Base-by-base conservation (phyloP, 2,113 vertebrate species). In the Caranx ignobilis region DNA sequence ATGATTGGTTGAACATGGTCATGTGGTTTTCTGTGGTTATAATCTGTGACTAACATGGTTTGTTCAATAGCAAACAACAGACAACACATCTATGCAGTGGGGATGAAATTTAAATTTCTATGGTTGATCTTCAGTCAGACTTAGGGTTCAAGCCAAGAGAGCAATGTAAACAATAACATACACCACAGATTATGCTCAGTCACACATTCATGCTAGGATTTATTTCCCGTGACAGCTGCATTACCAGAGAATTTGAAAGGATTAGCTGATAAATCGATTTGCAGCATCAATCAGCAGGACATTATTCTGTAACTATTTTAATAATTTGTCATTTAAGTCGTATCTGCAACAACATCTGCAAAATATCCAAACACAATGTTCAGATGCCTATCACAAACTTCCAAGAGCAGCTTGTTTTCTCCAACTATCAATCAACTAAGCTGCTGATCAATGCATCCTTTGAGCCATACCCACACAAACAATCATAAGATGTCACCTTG, bases 11-110 rank as follows among this genome's bases (percentile, higher is more conserved):
- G 3, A 50, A 66, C 5, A 9, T 19, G 15, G 26, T 61, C 41
- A 66, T 61, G 62, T 71, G 79, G 48, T 59, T 83, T 76, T 79
- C 34, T 66, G 48, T 12, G 21, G 50, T 68, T 21, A 37, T 19
- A 41, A 70, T 68, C 48, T 60, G 43, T 55, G 52, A 75, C 79
- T 55, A 43, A 87, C 12, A 2, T 48, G 11, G 48, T 68, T 75
- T 75, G 48, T 54, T 65, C 54, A 47, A 37, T 43, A 32, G 18
- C 2, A 65, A 45, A 59, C 18, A 48, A 37, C 21, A 60, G 72
- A 34, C 45, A 21, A 75, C 69, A 26, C 3, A 21, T 48, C n/a
- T 68, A 6, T 12, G 41, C 13, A 69, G 13, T 19, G 5, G 41
- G 26, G 54, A 60, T 61, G 26, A 39, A 19, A 80, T 57, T 39